Base-by-base conservation (phyloP, 2,113 vertebrate species). In the Lonchura striata region DNA sequence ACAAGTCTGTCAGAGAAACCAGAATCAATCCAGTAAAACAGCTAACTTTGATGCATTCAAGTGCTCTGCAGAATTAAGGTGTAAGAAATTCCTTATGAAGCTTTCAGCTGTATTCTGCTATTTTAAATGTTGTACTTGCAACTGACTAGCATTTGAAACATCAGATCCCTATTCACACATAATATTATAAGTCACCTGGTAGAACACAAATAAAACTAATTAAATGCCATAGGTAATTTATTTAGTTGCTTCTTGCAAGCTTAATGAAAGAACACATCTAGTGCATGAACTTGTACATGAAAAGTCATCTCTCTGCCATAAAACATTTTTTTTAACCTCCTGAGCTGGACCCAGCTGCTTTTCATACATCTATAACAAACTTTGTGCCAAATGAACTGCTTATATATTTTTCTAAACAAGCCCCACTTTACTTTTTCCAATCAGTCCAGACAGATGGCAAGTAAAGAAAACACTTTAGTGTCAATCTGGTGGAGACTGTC, bases 401-500 rank as follows among this genome's bases (percentile, higher is more conserved):
- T 96, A 95, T 92, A 88, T 93, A 88, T 96, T 96, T 96, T 88
- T 75, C 95, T 96, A 94, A 98, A 97, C 65, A 94, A 96, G 94
- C 63, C 41, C 84, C 91, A 94, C 86, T 96, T 96, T 86, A 82
- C 79, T 94, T 97, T 96, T 97, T 97, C 96, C 95, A 97, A 97
- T 94, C 97, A 96, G 92, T 96, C 97, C 96, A 97, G 97, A 97
- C 97, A 98, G 97, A 98, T 96, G 97, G 96, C 82, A 94, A 97
- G 89, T 93, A 97, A 98, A 97, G 96, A 97, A 97, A 98, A 98
- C 95, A 98, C 96, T 97, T 98, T 69, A 93, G 83, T 97, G 96
- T 98, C 97, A 97, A 90, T 94, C 96, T 97, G 96, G 95, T 96
- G 82, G 95, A 98, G 96, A 96, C 94, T 94, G 95, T 97, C 63